These are phyloP conservation scores for Callopanchax toddi DNA, from an alignment of 2,113 vertebrate species.

Conservation along the genomic window DNA sequence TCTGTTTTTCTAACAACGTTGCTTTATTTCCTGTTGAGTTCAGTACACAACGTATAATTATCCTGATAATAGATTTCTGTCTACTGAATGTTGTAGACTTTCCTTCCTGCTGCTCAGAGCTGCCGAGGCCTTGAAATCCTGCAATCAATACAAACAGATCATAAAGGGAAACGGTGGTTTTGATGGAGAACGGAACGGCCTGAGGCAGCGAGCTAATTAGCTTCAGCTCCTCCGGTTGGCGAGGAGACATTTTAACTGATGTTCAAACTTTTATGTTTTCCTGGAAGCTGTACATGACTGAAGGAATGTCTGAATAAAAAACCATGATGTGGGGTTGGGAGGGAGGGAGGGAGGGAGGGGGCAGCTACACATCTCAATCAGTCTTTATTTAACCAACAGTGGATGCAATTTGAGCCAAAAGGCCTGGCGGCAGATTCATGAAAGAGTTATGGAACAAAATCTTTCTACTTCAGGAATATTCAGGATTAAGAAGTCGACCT, in stretches of 20 bases:
- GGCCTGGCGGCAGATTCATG: no score
- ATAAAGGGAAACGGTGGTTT: constrained; percentile 29
- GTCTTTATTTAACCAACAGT: no score
- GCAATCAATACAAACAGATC: constrained; percentile 31
- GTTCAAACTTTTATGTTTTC: constrained; percentile 2
- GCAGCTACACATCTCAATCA: no score
- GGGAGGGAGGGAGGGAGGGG: no score
- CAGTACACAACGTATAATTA: constrained; percentile 27
- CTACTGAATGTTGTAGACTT: constrained; percentile 4
- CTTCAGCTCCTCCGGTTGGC: neutral
- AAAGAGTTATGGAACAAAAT: no score
- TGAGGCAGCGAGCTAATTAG: constrained; percentile 19
- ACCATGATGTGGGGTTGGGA: no score
- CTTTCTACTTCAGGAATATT: no score
- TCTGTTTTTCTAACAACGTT: neutral
- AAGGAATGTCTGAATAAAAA: constrained; percentile 2
- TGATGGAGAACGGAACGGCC: constrained; percentile 13
- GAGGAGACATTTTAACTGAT: constrained; percentile 8
- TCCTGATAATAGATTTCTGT: neutral
- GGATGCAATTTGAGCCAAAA: no score
- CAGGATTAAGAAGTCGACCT: no score
- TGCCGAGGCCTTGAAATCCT: neutral
- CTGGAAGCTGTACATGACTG: constrained; percentile 14
- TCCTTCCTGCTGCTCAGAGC: constrained; percentile 1
- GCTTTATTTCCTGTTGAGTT: constrained; percentile 3